Evolutionary conservation across 1,140 invertebrate species (phyloP).

Genomic region (Andrena cerasifolii): DNA sequence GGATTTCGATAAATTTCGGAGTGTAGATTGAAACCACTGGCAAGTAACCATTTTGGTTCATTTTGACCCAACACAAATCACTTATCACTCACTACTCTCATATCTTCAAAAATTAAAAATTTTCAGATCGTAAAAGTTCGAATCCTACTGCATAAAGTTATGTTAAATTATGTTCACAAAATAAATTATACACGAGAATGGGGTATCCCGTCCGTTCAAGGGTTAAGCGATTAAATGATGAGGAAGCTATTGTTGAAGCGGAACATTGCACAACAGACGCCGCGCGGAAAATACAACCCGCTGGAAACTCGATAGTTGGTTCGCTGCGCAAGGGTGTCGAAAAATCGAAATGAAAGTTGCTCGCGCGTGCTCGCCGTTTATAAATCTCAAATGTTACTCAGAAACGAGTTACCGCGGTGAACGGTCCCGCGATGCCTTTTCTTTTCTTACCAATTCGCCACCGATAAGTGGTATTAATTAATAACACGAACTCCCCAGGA

Average conservation of each 20-base stretch:
- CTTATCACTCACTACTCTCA: too few species aligned
- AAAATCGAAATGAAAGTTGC: slow-evolving; percentile 64
- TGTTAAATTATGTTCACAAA: too few species aligned
- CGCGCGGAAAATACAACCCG: neutral
- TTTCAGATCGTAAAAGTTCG: too few species aligned
- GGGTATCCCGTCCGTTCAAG: neutral
- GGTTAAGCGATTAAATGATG: neutral
- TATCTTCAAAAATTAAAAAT: too few species aligned
- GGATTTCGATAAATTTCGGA: too few species aligned
- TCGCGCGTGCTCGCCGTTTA: neutral
- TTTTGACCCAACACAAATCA: too few species aligned
- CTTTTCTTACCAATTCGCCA: slow-evolving; percentile 13
- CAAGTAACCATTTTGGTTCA: too few species aligned
- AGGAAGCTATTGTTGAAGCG: slow-evolving; percentile 22
- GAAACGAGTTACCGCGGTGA: slow-evolving; percentile 38
- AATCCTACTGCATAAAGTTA: too few species aligned
- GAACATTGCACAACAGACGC: slow-evolving; percentile 4
- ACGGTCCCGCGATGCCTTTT: neutral
- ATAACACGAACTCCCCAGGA: neutral
- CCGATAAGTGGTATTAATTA: slow-evolving; percentile 20
- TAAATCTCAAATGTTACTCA: slow-evolving; percentile 37
- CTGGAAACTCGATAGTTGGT: slow-evolving; percentile 25
- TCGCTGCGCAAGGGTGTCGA: slow-evolving; percentile 19
- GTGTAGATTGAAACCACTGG: too few species aligned
- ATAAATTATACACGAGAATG: too few species aligned